These are phyloP conservation scores for Arion vulgaris DNA, from an alignment of 1,140 invertebrate species.

Conservation along the genomic window DNA sequence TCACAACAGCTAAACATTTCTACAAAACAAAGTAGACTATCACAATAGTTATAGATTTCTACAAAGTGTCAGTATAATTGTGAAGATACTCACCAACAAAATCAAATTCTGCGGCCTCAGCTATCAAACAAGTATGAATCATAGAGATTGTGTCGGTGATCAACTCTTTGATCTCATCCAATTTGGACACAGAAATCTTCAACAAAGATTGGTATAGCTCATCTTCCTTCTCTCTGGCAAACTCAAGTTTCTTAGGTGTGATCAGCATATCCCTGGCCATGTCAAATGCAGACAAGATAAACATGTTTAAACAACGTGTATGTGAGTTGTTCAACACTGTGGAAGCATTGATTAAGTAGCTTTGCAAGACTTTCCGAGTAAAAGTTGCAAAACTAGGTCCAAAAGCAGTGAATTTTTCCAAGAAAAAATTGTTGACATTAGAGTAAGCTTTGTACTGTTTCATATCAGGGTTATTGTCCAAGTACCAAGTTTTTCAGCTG, in stretches of 20 bases:
- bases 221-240: slow-evolving; percentile 85
- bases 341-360: slow-evolving; percentile 72
- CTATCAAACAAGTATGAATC: slow-evolving; percentile 80
- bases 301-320: slow-evolving; percentile 83
- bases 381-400: slow-evolving; percentile 66
- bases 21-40: too few species aligned
- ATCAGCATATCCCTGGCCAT: slow-evolving; percentile 91
- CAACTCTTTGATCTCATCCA: slow-evolving; percentile 83
- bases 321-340: slow-evolving; percentile 77
- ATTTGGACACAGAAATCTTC: slow-evolving; percentile 84
- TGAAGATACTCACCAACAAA: slow-evolving; percentile 48
- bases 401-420: slow-evolving; percentile 74
- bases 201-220: slow-evolving; percentile 83
- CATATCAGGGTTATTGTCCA: slow-evolving; percentile 11
- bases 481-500: slow-evolving; percentile 63
- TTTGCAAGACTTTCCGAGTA: slow-evolving; percentile 69
- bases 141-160: slow-evolving; percentile 83
- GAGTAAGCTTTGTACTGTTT: slow-evolving; percentile 50
- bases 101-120: slow-evolving; percentile 74
- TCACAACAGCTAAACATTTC: too few species aligned
- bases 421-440: slow-evolving; percentile 71
- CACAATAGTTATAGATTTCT: too few species aligned
- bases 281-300: slow-evolving; percentile 89
- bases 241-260: slow-evolving; percentile 86
- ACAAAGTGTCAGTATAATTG: too few species aligned